These are phyloP conservation scores for Rallus crepitans DNA, from an alignment of 2,797 vertebrate species.

Conservation along the genomic window DNA sequence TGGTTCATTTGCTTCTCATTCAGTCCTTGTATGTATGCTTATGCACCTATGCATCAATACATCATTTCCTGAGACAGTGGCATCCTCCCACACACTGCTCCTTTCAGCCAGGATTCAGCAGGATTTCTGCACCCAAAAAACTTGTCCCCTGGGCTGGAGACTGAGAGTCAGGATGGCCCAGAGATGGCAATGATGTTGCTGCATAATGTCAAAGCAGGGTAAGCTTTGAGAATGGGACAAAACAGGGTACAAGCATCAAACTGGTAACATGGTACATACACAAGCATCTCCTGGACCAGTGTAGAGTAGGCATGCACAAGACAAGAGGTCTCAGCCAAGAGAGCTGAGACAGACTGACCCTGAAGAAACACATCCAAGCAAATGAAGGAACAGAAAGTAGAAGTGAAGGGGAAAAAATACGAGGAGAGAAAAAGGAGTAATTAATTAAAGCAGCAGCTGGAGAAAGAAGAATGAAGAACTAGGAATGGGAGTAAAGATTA, in stretches of 20 bases:
- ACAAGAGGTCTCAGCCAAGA: not conserved
- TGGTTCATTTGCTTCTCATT: not conserved
- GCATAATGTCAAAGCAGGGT: not conserved
- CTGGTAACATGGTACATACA: not conserved
- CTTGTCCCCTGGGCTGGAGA: not conserved
- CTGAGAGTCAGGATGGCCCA: not conserved
- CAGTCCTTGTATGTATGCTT: not conserved
- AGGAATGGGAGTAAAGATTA: not conserved
- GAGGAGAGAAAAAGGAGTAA: not conserved
- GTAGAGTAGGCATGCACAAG: rapidly evolving
- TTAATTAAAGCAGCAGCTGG: not conserved
- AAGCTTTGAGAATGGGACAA: not conserved
- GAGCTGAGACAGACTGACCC: not conserved
- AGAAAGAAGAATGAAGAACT: slow-evolving; percentile 1
- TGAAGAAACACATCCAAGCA: not conserved
- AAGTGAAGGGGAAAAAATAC: not conserved
- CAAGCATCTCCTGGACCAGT: not conserved
- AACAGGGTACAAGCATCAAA: not conserved
- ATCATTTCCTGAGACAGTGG: not conserved
- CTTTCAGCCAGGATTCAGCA: not conserved
- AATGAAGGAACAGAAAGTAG: not conserved
- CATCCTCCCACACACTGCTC: not conserved
- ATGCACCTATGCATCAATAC: not conserved
- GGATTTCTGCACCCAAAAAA: not conserved
- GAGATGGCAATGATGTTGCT: not conserved